Base-by-base conservation (phyloP, 2,797 vertebrate genomes). In the Anableps anableps region DNA sequence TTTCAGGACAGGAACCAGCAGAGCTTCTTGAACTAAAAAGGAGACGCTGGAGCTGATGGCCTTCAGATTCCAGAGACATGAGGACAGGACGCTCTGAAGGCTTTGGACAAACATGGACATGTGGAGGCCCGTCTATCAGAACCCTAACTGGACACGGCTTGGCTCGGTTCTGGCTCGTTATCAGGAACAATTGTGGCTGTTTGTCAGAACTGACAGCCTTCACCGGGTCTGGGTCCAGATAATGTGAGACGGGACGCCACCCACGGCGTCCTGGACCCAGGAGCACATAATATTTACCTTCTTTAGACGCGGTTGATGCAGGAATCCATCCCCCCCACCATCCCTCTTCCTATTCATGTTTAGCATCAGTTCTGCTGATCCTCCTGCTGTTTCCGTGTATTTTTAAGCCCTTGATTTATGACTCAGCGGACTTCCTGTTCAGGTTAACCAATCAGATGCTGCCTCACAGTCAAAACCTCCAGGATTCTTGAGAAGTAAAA, bases 71-170 rank as follows among this genome's bases (percentile, higher is more conserved):
- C 53, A n/a, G n/a, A n/a, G n/a, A 26, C 29, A 21, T 51, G 80
- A 43, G 14, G 34, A 43, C n/a, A 21, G 66, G 26, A 41, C 38
- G 13, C 3, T 4, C 19, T 17, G 34, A 29, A 51, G 13, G 23
- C 38, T 58, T 38, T 75, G 72, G 29, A 75, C 80, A 41, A 78
- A 82, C 53, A 71, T 82, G 81, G 76, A 78, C 19, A 81, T 55
- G 60, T 19, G 48, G 48, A 50, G 48, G 48, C 48, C 8, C 6
- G 11, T n/a, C 41, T 53, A 26, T 13, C 48, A 47, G 23, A 41
- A 23, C 41, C 17, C 29, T 31, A 19, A 58, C 36, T 23, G 26
- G 36, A 41, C 51, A n/a, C 19, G 23, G 50, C 51, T 50, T 45
- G 62, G 58, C 23, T 2, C 8, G 38, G 26, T 58, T 58, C 23